Evolutionary conservation across 2,888 invertebrate species (phyloP).

Genomic region (Pantelozetes paolii): DNA sequence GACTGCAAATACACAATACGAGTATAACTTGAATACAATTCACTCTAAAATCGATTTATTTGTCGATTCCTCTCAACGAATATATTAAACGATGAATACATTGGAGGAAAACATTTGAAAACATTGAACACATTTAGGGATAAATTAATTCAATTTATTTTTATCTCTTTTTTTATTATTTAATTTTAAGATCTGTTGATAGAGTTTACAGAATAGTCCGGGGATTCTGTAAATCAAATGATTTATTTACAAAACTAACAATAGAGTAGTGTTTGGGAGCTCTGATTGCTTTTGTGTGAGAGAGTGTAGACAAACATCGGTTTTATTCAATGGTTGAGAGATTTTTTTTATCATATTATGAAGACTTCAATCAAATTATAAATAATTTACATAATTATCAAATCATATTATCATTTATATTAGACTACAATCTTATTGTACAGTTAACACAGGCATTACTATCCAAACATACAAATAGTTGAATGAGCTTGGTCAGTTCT

Average conservation of each 20-base stretch:
- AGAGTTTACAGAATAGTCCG: neutral
- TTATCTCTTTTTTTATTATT: neutral
- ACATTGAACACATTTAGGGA: neutral
- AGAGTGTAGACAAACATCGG: neutral
- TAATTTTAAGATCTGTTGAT: neutral
- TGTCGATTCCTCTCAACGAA: neutral
- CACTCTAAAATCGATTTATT: conserved; percentile 3
- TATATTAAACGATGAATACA: neutral
- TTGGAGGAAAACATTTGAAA: neutral
- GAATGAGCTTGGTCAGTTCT: neutral
- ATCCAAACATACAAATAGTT: neutral
- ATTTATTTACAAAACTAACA: conserved; percentile 20
- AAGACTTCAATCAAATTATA: no score
- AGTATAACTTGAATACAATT: neutral
- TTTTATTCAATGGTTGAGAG: no score
- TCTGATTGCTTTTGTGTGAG: neutral
- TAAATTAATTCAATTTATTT: conserved; percentile 15
- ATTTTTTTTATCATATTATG: no score
- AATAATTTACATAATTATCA: no score
- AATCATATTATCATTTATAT: neutral
- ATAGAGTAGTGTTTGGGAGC: neutral
- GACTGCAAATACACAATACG: neutral
- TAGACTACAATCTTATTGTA: conserved; percentile 3
- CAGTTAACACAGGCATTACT: conserved; percentile 1
- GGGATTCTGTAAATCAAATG: conserved; percentile 25